Base-by-base conservation (phyloP, 1,140 invertebrate genomes). In the Halesus radiatus region DNA sequence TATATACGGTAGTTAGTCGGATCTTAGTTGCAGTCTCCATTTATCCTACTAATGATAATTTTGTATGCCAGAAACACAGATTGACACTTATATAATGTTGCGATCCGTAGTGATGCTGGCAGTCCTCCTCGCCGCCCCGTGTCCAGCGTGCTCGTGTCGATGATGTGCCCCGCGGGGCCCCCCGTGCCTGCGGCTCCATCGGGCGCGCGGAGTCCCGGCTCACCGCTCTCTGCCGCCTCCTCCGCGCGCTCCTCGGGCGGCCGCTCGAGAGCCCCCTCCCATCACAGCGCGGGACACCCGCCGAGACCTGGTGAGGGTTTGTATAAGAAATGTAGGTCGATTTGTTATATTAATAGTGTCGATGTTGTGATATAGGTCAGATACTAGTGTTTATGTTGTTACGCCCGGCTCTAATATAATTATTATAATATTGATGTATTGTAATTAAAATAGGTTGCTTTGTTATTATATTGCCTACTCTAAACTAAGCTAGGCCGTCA, bases 161-260 rank as follows among this genome's bases (percentile, higher is more conserved):
- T 74, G 20, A 53, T 74, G 72, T 53, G 29, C 10, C 56, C 73
- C 10, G 54, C 54, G 8, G 26, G 29, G 23, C 7, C 56, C 15
- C 56, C 73, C 45, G 73, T 16, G 52, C 54, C n/a, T 15, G 54
- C 53, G 29, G 60, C 74, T 16, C 20, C 53, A 7, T 20, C 53
- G 10, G 81, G 76, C 5, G 75, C 66, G 20, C 60, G 79, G 8
- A 80, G 79, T 13, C 81, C 81, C 18, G 76, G 79, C 15, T 83
- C 81, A 16, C 81, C 79, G n/a, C 53, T 80, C 29, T 83, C 81
- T 1, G 75, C 79, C 15, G 79, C 81, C 1, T 83, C 81, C 70
- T 78, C 76, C 29, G 81, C 79, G 37, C 73, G 78, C 23, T 82
- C 81, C 6, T 82, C 81, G 0, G 78, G 78, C 15, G 70, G 81